phyloP scores from a whole-genome alignment of 2,888 invertebrate species.

The Meta bourneti region DNA sequence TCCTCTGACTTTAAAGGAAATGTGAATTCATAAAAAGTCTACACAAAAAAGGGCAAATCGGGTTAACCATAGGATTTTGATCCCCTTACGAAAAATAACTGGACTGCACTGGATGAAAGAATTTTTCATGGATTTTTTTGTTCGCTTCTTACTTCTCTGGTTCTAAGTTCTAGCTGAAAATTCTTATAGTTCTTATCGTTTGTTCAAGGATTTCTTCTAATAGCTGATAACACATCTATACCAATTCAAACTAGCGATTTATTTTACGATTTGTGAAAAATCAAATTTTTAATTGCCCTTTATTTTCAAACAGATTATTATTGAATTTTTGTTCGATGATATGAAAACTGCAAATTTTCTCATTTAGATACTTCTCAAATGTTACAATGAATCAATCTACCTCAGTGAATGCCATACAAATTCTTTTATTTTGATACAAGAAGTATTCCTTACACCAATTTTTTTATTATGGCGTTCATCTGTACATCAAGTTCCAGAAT shows the following conservation, averaged over 20 bases:
- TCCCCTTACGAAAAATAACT: slow-evolving; percentile 7
- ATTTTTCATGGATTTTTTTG: not conserved
- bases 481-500: too few species aligned
- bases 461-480: too few species aligned
- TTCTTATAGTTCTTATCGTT: too few species aligned
- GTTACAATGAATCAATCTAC: too few species aligned
- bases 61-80: slow-evolving; percentile 1
- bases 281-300: not conserved
- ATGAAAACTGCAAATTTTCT: too few species aligned
- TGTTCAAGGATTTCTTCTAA: not conserved
- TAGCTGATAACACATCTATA: not conserved
- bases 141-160: slow-evolving; percentile 2
- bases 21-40: slow-evolving; percentile 16
- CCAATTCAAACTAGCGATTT: not conserved
- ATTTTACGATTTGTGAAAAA: not conserved
- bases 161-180: too few species aligned
- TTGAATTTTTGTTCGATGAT: too few species aligned
- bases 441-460: too few species aligned
- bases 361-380: too few species aligned
- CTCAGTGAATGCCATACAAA: too few species aligned
- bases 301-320: too few species aligned
- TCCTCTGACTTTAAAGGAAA: slow-evolving; percentile 30
- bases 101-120: not conserved
- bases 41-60: not conserved
- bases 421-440: too few species aligned